A percentile compares a stretch with the other conserved stretches of the same genome.
Evolutionary conservation across 2,888 invertebrate genomes (phyloP).

Genomic region (Ferrisia virgata): DNA sequence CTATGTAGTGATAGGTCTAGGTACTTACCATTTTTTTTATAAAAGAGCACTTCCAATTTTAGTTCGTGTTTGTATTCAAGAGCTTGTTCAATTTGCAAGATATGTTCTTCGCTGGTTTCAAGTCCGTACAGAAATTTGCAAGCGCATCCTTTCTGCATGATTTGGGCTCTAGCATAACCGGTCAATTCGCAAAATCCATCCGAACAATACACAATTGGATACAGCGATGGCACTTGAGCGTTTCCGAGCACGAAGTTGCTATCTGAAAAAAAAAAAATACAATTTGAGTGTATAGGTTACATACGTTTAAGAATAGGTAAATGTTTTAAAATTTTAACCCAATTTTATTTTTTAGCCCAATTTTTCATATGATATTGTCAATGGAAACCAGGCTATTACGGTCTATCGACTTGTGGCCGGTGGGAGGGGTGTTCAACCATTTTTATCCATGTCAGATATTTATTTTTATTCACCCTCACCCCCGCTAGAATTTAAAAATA

Average conservation of each 20-base stretch:
- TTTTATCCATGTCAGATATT: no score
- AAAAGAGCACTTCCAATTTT: conserved; percentile 90
- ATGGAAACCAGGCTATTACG: no score
- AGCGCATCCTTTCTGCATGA: conserved; percentile 95
- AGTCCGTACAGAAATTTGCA: conserved; percentile 91
- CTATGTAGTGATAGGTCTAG: neutral
- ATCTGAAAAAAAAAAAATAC: conserved; percentile 62
- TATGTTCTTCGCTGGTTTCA: conserved; percentile 85
- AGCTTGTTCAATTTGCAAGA: conserved; percentile 82
- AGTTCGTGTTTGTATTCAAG: conserved; percentile 87
- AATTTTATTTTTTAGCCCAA: no score
- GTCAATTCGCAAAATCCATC: conserved; percentile 96
- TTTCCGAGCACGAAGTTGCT: conserved; percentile 95
- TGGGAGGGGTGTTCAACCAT: no score
- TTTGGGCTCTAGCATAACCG: conserved; percentile 87
- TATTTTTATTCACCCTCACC: no score
- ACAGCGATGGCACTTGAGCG: conserved; percentile 81
- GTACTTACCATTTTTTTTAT: conserved; percentile 85
- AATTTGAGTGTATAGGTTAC: neutral
- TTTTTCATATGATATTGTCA: no score
- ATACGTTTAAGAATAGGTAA: no score
- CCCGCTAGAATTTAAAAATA: no score
- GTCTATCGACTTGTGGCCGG: no score
- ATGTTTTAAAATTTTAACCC: no score
- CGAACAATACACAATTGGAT: conserved; percentile 94